Evolutionary conservation across 2,113 vertebrate genomes (phyloP), one percentile per base, ranked within the genome.

Genomic region (Poeciliopsis retropinna): DNA sequence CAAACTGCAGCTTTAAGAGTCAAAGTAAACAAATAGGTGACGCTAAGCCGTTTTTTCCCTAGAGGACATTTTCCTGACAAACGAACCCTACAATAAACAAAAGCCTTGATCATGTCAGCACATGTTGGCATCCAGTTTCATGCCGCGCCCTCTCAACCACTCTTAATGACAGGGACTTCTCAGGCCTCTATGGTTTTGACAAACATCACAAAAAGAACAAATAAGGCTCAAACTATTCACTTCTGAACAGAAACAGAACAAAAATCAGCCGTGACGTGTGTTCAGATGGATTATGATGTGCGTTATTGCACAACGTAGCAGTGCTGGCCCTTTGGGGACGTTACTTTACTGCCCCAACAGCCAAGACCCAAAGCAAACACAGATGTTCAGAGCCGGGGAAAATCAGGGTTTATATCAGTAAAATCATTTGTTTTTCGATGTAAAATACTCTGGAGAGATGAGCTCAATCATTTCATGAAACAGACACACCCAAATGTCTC

Each of bases 401-500:
- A 75, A 75, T 64, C 31, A 69, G 72, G 67, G 66, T 85, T 90
- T 81, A 81, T 66, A 51, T 75, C 60, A 47, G 61, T 83, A 60
- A 78, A 4, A 85, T 75, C 85, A 75, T 70, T 37, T 57, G 64
- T 30, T 75, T 88, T 92, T 89, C 69, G 7, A 67, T 57, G 70
- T 80, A 85, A 82, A 91, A 82, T 60, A 76, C 91, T 82, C 91
- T 32, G 37, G 88, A 87, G 88, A 91, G 81, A 93, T 94, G 91
- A 94, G 31, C 89, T 92, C 91, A 93, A 87, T 77, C 47, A 60
- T 86, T 84, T 91, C 65, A 69, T 31, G 88, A 85, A 83, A 72
- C 86, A 82, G 93, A 85, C 94, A 95, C 94, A 93, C 94, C 94
- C 94, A 90, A 87, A 72, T 34, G 80, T 27, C 79, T 85, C 72